Conservation (phyloP, 2,113 vertebrate genomes). For the Microcebus ravelobensis region DNA sequence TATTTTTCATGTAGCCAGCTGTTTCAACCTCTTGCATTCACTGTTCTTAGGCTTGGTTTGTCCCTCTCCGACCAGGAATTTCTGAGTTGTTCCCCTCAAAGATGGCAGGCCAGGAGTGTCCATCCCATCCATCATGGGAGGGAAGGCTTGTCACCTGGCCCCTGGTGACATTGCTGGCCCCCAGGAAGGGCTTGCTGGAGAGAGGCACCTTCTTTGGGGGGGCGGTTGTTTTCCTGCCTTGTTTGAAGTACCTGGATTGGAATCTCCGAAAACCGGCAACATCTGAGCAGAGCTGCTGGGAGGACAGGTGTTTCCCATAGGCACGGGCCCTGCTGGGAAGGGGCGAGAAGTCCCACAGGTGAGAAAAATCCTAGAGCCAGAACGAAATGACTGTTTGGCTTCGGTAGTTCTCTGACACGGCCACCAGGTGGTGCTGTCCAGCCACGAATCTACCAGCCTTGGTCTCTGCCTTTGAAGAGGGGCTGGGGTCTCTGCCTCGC, state of each 20-base stretch:
- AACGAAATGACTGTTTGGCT: not conserved
- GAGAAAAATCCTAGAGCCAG: not conserved
- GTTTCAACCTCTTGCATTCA: not conserved
- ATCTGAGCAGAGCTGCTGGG: not conserved
- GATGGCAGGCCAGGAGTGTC: not conserved
- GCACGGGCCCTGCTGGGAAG: not conserved
- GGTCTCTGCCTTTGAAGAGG: not conserved
- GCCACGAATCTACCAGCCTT: not conserved
- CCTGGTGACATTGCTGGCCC: fast-evolving
- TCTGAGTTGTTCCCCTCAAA: not conserved
- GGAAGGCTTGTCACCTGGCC: fast-evolving
- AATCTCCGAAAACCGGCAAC: not conserved
- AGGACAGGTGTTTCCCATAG: not conserved
- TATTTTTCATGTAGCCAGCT: not conserved
- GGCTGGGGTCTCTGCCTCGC: not conserved
- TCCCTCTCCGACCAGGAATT: not conserved
- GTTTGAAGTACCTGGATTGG: not conserved
- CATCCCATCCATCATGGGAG: not conserved
- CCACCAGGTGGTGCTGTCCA: conserved; percentile 66
- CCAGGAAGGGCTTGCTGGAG: fast-evolving
- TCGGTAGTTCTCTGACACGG: fast-evolving
- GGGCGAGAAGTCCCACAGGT: not conserved
- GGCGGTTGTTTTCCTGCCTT: not conserved
- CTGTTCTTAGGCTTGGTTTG: not conserved
- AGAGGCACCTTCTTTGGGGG: not conserved